Base-by-base conservation (phyloP, 2,888 invertebrate species). In the Platynereis dumerilii region DNA sequence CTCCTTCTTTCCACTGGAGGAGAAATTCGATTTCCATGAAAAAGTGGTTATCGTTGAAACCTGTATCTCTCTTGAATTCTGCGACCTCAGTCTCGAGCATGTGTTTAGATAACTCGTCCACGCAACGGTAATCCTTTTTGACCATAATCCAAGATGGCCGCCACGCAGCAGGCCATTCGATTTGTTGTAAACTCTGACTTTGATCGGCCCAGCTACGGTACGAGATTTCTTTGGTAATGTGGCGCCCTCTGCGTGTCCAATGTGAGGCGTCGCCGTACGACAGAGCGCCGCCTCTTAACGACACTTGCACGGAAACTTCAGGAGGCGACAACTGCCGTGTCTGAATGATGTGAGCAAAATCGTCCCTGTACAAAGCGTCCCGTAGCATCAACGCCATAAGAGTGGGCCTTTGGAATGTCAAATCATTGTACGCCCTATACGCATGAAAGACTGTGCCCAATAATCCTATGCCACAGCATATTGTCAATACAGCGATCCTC, bases 191-290 rank as follows among this genome's bases (percentile, higher is more conserved):
- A n/a, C 52, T 48, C 2, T 20, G 7, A 34, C 61, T 61, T 42
- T 61, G 61, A 53, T 61, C 61, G 2, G 61, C 61, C 61, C 61
- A 61, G 54, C 61, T 54, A 7, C 61, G 61, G 34, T 61, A 61
- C 26, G 24, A 7, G 22, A 61, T 22, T 17, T 61, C 61, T 12
- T 53, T 45, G 24, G 53, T 29, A n/a, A 39, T 61, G 5, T 20
- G 5, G 15, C 61, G 53, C 5, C 53, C 39, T 17, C 28, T 24
- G 3, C 54, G 29, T 39, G 61, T 61, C 61, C 61, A 61, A 39
- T 61, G 61, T 12, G 22, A 29, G 7, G 54, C 7, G 12, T 27
- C 52, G 53, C 54, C 61, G 26, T 53, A 42, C 24, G 61, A 61
- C 7, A 61, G 17, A 20, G 61, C 61, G 34, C 61, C 61, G 27